A percentile compares a stretch with the other conserved stretches of the same genome.
These are phyloP conservation scores for Tethya wilhelma DNA, from an alignment of 37 sponge, comb jelly and placozoan species.

Conservation along the genomic window DNA sequence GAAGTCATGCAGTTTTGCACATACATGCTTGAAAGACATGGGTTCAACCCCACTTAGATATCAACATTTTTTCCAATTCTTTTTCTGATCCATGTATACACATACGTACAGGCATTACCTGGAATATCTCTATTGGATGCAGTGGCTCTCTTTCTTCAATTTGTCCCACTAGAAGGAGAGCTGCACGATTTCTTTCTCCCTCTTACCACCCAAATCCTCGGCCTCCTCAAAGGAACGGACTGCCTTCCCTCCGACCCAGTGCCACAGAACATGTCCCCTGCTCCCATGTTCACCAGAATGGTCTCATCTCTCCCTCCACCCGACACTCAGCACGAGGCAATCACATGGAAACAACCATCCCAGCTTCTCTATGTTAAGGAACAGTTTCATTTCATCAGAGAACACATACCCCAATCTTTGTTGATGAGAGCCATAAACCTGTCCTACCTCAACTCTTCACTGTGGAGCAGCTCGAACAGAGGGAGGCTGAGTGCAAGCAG, in stretches of 20 bases:
- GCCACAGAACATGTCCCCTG: not conserved
- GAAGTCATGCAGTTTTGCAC: too few relatives aligned
- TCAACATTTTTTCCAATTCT: too few relatives aligned
- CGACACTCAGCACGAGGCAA: not conserved
- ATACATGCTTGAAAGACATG: too few relatives aligned
- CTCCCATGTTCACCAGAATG: not conserved
- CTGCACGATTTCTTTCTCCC: constrained; percentile 67
- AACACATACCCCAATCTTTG: constrained; percentile 40
- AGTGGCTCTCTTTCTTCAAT: constrained; percentile 48
- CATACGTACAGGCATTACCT: too few relatives aligned
- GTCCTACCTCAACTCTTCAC: constrained; percentile 39
- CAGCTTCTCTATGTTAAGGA: constrained; percentile 30
- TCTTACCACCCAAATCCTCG: constrained; percentile 45
- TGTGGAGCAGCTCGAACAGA: not conserved
- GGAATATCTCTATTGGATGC: too few relatives aligned
- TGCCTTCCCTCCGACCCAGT: constrained; percentile 56
- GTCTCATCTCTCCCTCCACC: too few relatives aligned
- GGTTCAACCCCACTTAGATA: too few relatives aligned
- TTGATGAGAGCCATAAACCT: constrained; percentile 19
- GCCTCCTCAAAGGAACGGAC: constrained; percentile 29
- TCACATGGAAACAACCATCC: constrained; percentile 66
- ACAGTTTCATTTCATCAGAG: constrained; percentile 20
- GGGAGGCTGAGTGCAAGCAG: constrained; percentile 8
- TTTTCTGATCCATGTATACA: too few relatives aligned
- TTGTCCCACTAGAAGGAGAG: constrained; percentile 70